phyloP scores from a whole-genome alignment of 2,113 vertebrate genomes.

The Psilopogon haemacephalus region DNA sequence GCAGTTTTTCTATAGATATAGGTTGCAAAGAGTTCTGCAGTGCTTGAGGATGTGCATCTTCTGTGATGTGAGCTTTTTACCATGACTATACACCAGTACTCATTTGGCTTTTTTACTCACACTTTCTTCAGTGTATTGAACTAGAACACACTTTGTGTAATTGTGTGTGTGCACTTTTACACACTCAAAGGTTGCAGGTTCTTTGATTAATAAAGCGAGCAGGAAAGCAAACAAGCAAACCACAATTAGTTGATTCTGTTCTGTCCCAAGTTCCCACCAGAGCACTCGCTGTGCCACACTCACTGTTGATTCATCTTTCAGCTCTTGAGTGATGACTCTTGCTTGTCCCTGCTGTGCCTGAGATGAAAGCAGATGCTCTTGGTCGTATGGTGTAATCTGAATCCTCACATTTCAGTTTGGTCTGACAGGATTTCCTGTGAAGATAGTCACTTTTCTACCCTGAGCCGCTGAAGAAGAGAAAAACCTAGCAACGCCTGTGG shows the following conservation, averaged over 20 bases:
- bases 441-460: neutral
- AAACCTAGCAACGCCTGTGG: neutral
- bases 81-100: neutral
- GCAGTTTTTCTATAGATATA: neutral
- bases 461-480: neutral
- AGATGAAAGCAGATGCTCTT: conserved; percentile 73
- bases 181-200: neutral
- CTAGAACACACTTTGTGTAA: neutral
- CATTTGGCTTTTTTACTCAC: neutral
- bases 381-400: conserved; percentile 64
- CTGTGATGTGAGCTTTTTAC: neutral
- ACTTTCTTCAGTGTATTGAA: neutral
- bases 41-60: neutral
- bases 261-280: conserved; percentile 24
- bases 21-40: neutral
- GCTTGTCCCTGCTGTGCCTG: conserved; percentile 54
- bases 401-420: conserved; percentile 69
- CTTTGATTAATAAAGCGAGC: neutral
- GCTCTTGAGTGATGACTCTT: conserved; percentile 59
- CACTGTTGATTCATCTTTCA: conserved; percentile 47
- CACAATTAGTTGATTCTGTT: neutral
- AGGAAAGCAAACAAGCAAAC: conserved; percentile 7
- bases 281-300: neutral
- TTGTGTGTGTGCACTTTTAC: neutral
- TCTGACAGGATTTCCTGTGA: conserved; percentile 67